A percentile compares a stretch with the other conserved stretches of the same genome.
phyloP scores from a whole-genome alignment of 2,113 vertebrate species.

The Apodemus speciosus region DNA sequence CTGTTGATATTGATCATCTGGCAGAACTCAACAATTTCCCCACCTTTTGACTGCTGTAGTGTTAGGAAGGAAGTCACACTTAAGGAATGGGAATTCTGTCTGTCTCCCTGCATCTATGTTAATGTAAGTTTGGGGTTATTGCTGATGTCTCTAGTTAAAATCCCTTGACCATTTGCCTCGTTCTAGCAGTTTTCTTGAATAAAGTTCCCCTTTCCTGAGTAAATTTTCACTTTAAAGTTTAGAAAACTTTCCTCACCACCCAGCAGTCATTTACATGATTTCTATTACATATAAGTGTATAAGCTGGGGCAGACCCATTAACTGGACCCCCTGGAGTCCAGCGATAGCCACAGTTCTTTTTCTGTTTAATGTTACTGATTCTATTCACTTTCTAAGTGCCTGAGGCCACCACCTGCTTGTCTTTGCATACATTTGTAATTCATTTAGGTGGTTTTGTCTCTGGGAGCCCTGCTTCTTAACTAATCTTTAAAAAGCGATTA shows the following conservation, averaged over 20 bases:
- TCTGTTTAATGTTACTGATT: conserved; percentile 28
- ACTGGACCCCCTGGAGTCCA: not conserved
- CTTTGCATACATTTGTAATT: conserved; percentile 51
- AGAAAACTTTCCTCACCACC: not conserved
- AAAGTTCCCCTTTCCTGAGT: not conserved
- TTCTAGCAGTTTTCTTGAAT: not conserved
- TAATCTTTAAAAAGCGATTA: not conserved
- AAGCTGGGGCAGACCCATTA: not conserved
- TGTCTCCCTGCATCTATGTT: conserved; percentile 14
- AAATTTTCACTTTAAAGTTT: conserved; percentile 10
- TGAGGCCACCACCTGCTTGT: not conserved
- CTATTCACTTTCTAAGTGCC: conserved; percentile 48
- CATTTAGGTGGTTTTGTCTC: conserved; percentile 38
- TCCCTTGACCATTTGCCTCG: not conserved
- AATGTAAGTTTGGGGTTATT: not conserved
- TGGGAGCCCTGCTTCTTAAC: not conserved
- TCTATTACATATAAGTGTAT: not conserved
- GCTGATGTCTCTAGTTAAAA: not conserved
- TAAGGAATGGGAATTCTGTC: not conserved
- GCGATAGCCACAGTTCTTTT: not conserved
- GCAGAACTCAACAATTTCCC: conserved; percentile 23
- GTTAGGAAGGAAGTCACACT: conserved; percentile 31
- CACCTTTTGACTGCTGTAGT: not conserved
- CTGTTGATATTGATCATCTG: conserved; percentile 22
- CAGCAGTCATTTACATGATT: not conserved